Evolutionary conservation across 1,140 invertebrate species (phyloP).

Genomic region (Batillaria attramentaria): DNA sequence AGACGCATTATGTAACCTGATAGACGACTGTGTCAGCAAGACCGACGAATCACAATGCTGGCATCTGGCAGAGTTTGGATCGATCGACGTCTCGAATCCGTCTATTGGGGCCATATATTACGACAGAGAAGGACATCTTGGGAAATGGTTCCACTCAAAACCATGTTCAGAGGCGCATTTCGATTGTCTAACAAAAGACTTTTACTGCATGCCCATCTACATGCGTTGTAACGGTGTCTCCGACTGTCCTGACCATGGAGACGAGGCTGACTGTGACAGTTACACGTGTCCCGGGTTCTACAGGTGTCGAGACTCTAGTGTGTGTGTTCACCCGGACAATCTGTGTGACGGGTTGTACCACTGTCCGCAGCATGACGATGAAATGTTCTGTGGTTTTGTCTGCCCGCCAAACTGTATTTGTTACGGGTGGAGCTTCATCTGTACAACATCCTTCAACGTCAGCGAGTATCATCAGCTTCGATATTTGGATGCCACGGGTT

Average conservation of each 20-base stretch:
- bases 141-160: too few relatives aligned
- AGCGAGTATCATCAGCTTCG: neutral
- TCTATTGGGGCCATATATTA: too few relatives aligned
- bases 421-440: neutral
- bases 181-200: neutral
- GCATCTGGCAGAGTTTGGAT: too few relatives aligned
- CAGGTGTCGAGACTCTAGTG: neutral
- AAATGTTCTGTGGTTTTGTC: constrained; percentile 21
- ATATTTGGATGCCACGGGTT: neutral
- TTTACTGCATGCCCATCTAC: neutral
- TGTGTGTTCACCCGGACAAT: constrained; percentile 17
- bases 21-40: too few relatives aligned
- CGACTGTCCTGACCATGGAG: constrained; percentile 5
- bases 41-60: too few relatives aligned
- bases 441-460: neutral
- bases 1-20: too few relatives aligned
- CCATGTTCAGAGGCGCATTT: neutral
- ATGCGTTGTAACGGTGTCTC: constrained; percentile 20
- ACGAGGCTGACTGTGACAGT: neutral
- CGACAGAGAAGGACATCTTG: too few relatives aligned
- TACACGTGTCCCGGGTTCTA: constrained; percentile 31
- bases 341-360: constrained; percentile 16
- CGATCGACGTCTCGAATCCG: too few relatives aligned
- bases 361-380: constrained; percentile 36
- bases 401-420: constrained; percentile 43